A percentile compares a stretch with the other conserved stretches of the same genome.
Conservation (phyloP, 2,113 vertebrate species). For the Sylvietta virens region DNA sequence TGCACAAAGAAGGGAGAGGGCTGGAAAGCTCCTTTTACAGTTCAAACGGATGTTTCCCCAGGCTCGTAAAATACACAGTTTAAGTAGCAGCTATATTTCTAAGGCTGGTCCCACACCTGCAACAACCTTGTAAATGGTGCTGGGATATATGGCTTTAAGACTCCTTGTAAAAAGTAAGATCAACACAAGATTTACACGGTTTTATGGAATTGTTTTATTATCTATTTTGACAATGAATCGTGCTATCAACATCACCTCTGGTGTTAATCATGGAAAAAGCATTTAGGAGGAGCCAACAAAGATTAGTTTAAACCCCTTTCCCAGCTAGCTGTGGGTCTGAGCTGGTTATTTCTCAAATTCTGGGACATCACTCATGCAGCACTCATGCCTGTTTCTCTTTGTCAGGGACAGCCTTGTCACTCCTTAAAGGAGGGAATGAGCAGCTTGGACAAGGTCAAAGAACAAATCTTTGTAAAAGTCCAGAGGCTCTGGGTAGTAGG, state of each 20-base stretch:
- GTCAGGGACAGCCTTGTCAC: background rate
- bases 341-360: background rate
- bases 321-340: background rate
- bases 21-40: conserved; percentile 42
- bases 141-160: conserved; percentile 56
- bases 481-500: background rate
- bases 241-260: conserved; percentile 55
- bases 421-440: background rate
- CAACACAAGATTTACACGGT: conserved; percentile 70
- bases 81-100: conserved; percentile 64
- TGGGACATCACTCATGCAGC: background rate
- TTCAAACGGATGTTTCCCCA: conserved; percentile 67
- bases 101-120: conserved; percentile 69
- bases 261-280: conserved; percentile 49
- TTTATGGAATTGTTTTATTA: conserved; percentile 71
- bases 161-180: conserved; percentile 70
- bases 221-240: conserved; percentile 68
- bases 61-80: conserved; percentile 68
- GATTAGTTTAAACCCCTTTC: background rate
- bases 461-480: background rate
- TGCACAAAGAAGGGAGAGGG: background rate
- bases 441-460: background rate
- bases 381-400: background rate
- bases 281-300: conserved; percentile 10
- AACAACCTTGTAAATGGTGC: conserved; percentile 68